Percentiles rank a stretch among this genome's conserved stretches.
Conservation (phyloP, 2,113 vertebrate species). For the Epinephelus lanceolatus region DNA sequence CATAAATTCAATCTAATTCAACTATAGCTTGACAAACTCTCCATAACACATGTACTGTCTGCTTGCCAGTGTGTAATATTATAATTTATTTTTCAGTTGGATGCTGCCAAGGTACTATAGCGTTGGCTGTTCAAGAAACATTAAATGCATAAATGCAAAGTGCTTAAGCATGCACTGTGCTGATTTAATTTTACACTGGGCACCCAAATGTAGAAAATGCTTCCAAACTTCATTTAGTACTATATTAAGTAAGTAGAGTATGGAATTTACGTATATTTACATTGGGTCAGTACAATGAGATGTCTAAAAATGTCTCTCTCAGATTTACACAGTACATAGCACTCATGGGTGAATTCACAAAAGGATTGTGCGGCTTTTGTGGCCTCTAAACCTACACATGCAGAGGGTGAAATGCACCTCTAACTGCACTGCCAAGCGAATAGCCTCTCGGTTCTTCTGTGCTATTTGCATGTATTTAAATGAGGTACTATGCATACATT, state of each 20-base stretch:
- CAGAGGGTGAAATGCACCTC: too few species aligned
- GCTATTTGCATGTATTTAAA: too few species aligned
- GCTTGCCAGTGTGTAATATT: conserved; percentile 1
- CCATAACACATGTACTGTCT: background rate
- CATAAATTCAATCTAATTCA: background rate
- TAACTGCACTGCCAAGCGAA: too few species aligned
- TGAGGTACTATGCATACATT: too few species aligned
- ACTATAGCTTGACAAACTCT: background rate
- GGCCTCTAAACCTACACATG: too few species aligned
- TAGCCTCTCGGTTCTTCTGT: too few species aligned
- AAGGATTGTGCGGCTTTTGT: too few species aligned
- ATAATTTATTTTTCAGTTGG: background rate
- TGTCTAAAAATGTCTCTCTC: background rate
- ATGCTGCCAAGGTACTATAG: conserved; percentile 4
- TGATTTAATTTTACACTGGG: background rate
- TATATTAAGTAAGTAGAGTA: background rate
- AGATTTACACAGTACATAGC: background rate
- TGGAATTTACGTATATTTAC: background rate
- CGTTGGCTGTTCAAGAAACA: conserved; percentile 10
- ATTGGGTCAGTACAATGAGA: background rate
- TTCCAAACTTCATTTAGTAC: background rate
- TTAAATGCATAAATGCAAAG: conserved; percentile 21
- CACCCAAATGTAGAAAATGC: background rate
- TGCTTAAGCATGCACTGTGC: background rate
- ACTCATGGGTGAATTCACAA: too few species aligned